phyloP scores from a whole-genome alignment of 2,113 vertebrate species.

The Sprattus sprattus region DNA sequence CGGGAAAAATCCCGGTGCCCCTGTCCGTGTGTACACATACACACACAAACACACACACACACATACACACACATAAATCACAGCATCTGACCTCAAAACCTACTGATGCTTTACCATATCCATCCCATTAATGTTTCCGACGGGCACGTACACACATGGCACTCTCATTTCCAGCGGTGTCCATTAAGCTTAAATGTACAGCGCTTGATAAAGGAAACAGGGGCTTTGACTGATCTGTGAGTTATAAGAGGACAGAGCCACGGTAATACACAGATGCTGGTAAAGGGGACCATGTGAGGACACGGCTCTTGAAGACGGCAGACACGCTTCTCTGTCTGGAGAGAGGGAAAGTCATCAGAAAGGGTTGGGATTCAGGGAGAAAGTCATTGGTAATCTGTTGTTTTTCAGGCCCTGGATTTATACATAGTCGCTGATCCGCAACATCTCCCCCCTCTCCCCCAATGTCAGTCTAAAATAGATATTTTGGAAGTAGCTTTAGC shows the following conservation, averaged over 20 bases:
- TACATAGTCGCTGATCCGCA: neutral
- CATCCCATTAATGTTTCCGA: neutral
- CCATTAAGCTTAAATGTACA: neutral
- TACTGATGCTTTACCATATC: neutral
- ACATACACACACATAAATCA: neutral
- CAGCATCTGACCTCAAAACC: neutral
- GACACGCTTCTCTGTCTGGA: neutral
- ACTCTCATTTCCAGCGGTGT: neutral
- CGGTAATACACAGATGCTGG: neutral
- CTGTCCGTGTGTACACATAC: too few species aligned
- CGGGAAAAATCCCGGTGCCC: too few species aligned
- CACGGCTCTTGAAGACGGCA: neutral
- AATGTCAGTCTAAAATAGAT: neutral
- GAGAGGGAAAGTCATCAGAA: neutral
- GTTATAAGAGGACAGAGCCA: neutral
- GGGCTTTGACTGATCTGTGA: neutral
- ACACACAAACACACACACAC: neutral
- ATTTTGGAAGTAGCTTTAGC: neutral
- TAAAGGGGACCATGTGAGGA: neutral
- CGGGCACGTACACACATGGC: neutral
- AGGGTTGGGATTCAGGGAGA: neutral
- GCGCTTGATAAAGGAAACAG: neutral
- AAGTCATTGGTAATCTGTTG: slow-evolving; percentile 6
- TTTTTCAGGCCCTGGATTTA: neutral
- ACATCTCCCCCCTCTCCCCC: neutral